phyloP scores from a whole-genome alignment of 2,888 invertebrate species.

The Drosophila anomalata region DNA sequence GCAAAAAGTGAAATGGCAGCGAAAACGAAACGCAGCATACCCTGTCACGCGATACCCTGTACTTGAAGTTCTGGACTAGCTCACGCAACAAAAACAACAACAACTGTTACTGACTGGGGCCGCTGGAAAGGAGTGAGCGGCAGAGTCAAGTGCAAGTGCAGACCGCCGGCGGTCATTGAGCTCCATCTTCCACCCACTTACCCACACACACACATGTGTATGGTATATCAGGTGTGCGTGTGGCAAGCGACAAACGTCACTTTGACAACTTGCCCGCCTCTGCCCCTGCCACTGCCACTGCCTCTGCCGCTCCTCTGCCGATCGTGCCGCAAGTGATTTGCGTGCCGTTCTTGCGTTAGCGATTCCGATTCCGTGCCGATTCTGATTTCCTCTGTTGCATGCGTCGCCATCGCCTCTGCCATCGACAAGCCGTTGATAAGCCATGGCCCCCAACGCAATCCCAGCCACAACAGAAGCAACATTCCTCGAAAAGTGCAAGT shows the following conservation, averaged over 20 bases:
- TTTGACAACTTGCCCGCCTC: slow-evolving; percentile 59
- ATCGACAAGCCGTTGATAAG: slow-evolving; percentile 56
- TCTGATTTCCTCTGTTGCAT: slow-evolving; percentile 72
- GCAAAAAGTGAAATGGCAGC: slow-evolving; percentile 53
- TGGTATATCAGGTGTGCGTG: slow-evolving; percentile 14
- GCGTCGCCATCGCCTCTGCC: slow-evolving; percentile 66
- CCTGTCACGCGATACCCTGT: slow-evolving; percentile 37
- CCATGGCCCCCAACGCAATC: slow-evolving; percentile 34
- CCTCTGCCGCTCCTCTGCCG: slow-evolving; percentile 28
- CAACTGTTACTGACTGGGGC: neutral
- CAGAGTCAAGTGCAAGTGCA: slow-evolving; percentile 60
- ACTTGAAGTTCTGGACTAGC: slow-evolving; percentile 24
- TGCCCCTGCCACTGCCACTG: slow-evolving; percentile 6
- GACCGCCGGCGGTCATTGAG: slow-evolving; percentile 61
- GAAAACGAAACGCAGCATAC: slow-evolving; percentile 35
- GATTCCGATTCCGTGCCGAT: slow-evolving; percentile 58
- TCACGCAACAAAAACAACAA: slow-evolving; percentile 16
- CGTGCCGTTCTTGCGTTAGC: slow-evolving; percentile 74
- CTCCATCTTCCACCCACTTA: neutral
- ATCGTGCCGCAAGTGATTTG: slow-evolving; percentile 64
- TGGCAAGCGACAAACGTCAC: slow-evolving; percentile 60
- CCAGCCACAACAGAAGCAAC: slow-evolving; percentile 37
- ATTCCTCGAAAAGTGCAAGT: slow-evolving; percentile 54
- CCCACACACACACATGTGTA: slow-evolving; percentile 2
- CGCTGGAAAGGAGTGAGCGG: neutral